Evolutionary conservation across 2,888 invertebrate species (phyloP).

Genomic region (Ischnura elegans): DNA sequence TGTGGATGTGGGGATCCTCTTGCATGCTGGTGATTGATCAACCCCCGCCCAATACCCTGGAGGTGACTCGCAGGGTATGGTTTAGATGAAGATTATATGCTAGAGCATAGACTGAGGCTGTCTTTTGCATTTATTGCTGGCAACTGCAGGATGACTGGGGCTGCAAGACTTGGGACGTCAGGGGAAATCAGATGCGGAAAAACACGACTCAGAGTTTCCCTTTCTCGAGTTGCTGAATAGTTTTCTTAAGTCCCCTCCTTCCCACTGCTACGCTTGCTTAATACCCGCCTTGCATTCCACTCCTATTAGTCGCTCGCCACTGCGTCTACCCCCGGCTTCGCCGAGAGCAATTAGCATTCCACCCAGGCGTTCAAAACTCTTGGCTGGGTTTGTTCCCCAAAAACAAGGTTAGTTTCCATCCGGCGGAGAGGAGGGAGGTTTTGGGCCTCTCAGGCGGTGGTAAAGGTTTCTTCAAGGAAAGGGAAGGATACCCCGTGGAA

Average conservation of each 20-base stretch:
- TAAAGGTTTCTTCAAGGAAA: neutral
- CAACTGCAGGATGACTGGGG: too few relatives aligned
- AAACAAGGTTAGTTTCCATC: constrained; percentile 56
- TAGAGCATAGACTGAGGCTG: too few relatives aligned
- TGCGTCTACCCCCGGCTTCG: neutral
- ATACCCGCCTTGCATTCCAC: neutral
- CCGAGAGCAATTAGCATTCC: constrained; percentile 61
- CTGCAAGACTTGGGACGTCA: too few relatives aligned
- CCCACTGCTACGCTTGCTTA: neutral
- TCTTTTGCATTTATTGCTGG: too few relatives aligned
- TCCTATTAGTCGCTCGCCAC: neutral
- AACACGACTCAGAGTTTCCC: neutral
- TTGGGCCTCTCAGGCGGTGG: neutral
- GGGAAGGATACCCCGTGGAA: neutral
- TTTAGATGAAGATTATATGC: too few relatives aligned
- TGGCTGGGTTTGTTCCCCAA: constrained; percentile 62
- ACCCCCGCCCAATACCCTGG: too few relatives aligned
- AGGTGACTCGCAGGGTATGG: too few relatives aligned
- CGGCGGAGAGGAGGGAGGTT: neutral
- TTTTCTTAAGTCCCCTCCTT: neutral
- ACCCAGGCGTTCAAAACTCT: constrained; percentile 46
- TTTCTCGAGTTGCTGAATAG: neutral
- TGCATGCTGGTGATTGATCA: too few relatives aligned
- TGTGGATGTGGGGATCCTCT: too few relatives aligned
- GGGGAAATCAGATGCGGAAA: too few relatives aligned